These are phyloP conservation scores for Plotosus lineatus DNA, from an alignment of 2,113 vertebrate species.

Conservation along the genomic window DNA sequence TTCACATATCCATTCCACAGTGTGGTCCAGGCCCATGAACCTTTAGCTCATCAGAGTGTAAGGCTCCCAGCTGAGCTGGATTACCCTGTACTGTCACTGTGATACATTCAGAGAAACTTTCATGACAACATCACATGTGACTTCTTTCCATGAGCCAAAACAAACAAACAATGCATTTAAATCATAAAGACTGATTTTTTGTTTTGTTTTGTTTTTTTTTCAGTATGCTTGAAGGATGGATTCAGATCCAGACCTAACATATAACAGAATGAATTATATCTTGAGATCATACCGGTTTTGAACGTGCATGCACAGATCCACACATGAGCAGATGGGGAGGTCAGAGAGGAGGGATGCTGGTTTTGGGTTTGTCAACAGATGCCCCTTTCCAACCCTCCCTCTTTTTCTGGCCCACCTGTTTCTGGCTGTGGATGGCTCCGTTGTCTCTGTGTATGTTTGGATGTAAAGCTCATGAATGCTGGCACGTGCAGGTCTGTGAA, in stretches of 20 bases:
- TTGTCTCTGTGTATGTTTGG: slow-evolving; percentile 30
- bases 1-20: slow-evolving; percentile 2
- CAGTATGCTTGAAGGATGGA: not conserved
- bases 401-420: slow-evolving; percentile 66
- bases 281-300: slow-evolving; percentile 1
- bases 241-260: not conserved
- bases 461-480: slow-evolving; percentile 47
- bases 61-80: slow-evolving; percentile 24
- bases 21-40: slow-evolving; percentile 29
- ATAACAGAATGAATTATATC: not conserved
- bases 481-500: slow-evolving; percentile 47
- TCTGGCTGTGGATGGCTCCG: slow-evolving; percentile 50
- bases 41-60: slow-evolving; percentile 32
- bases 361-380: slow-evolving; percentile 66
- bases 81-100: slow-evolving; percentile 14
- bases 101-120: slow-evolving; percentile 3
- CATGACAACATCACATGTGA: not conserved
- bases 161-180: not conserved
- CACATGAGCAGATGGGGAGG: slow-evolving; percentile 63
- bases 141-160: not conserved
- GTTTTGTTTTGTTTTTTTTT: too few species aligned
- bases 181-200: not conserved
- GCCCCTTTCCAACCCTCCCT: slow-evolving; percentile 53
- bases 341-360: slow-evolving; percentile 53
- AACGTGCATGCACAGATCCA: slow-evolving; percentile 13